Evolutionary conservation across 1,140 invertebrate species (phyloP).

Genomic region (Drosophila ficusphila): DNA sequence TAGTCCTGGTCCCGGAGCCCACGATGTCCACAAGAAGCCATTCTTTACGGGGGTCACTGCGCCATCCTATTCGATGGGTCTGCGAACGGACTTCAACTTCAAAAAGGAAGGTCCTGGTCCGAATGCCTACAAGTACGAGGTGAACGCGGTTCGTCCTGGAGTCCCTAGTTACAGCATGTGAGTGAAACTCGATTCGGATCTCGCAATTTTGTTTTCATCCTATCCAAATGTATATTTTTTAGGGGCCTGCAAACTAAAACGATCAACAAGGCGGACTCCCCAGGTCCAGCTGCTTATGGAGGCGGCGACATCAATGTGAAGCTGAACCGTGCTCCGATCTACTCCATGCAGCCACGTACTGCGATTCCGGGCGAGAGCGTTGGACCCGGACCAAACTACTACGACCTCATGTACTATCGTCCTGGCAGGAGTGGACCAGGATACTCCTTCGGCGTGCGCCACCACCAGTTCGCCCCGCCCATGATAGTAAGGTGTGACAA

Average conservation of each 20-base stretch:
- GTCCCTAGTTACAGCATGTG: constrained; percentile 85
- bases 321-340: constrained; percentile 76
- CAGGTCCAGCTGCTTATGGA: constrained; percentile 86
- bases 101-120: constrained; percentile 86
- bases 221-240: background rate
- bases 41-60: constrained; percentile 84
- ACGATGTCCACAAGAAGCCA: constrained; percentile 85
- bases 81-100: constrained; percentile 82
- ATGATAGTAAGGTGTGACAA: constrained; percentile 83
- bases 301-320: constrained; percentile 70
- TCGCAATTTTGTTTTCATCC: too few relatives aligned
- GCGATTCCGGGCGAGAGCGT: constrained; percentile 21
- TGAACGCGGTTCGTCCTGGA: constrained; percentile 79
- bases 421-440: constrained; percentile 61
- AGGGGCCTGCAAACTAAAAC: constrained; percentile 83
- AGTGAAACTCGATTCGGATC: constrained; percentile 33
- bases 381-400: constrained; percentile 84
- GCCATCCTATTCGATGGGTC: constrained; percentile 86
- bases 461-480: constrained; percentile 71
- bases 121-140: constrained; percentile 86
- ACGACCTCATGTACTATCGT: constrained; percentile 75
- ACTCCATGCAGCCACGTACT: constrained; percentile 76
- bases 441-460: constrained; percentile 73
- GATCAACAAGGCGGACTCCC: constrained; percentile 79
- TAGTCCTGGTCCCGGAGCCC: constrained; percentile 86